These are phyloP conservation scores for Streptopelia turtur DNA, from an alignment of 2,797 vertebrate genomes.

Conservation along the genomic window DNA sequence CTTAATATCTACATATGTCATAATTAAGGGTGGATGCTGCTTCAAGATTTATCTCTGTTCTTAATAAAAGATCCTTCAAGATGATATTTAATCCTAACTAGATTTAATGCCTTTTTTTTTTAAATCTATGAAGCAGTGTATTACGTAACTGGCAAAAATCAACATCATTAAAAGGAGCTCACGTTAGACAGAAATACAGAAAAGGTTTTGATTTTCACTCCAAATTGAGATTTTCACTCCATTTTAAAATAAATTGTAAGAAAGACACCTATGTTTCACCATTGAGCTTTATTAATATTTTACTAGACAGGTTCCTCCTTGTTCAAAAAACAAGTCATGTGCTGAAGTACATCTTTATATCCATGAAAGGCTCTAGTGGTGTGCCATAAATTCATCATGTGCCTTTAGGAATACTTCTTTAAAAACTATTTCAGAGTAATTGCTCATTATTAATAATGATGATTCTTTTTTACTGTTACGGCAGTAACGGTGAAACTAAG, in stretches of 20 bases:
- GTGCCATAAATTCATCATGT: slow-evolving; percentile 51
- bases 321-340: slow-evolving; percentile 45
- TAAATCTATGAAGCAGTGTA: slow-evolving; percentile 37
- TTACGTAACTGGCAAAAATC: slow-evolving; percentile 60
- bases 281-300: slow-evolving; percentile 42
- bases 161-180: slow-evolving; percentile 36
- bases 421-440: slow-evolving; percentile 48
- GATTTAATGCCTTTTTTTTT: slow-evolving; percentile 28
- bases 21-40: slow-evolving; percentile 62
- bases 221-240: not conserved
- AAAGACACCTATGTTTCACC: slow-evolving; percentile 3
- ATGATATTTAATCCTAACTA: slow-evolving; percentile 67
- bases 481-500: slow-evolving; percentile 21
- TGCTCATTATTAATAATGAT: slow-evolving; percentile 49
- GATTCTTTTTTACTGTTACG: slow-evolving; percentile 42
- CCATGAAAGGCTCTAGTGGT: slow-evolving; percentile 13
- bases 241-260: slow-evolving; percentile 31
- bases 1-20: slow-evolving; percentile 46
- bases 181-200: slow-evolving; percentile 3
- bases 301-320: slow-evolving; percentile 18
- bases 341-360: slow-evolving; percentile 43
- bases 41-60: slow-evolving; percentile 52
- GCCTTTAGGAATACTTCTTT: slow-evolving; percentile 58
- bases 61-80: slow-evolving; percentile 53
- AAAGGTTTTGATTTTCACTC: slow-evolving; percentile 7